phyloP scores from a whole-genome alignment of 2,113 vertebrate genomes.

The Hemiprocne comata region DNA sequence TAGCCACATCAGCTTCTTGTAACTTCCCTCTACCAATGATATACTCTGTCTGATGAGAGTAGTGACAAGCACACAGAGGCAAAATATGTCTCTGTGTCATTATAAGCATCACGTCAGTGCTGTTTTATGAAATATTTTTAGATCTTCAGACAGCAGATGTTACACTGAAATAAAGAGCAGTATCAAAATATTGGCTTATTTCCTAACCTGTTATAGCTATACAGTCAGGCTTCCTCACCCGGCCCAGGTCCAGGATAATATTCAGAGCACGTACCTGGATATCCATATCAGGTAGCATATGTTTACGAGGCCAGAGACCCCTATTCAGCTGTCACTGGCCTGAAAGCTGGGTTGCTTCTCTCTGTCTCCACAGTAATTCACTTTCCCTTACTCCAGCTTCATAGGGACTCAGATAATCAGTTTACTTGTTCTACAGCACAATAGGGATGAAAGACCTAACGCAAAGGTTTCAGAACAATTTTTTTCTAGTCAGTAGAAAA shows the following conservation, averaged over 20 bases:
- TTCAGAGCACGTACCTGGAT: fast-evolving
- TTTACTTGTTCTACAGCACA: not conserved
- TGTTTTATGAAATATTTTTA: not conserved
- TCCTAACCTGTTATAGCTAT: not conserved
- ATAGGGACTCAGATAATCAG: not conserved
- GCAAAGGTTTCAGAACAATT: not conserved
- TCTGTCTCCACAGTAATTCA: not conserved
- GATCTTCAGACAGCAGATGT: not conserved
- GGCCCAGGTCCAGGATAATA: not conserved
- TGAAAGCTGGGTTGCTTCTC: not conserved
- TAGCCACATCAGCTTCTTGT: not conserved
- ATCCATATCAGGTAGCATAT: not conserved
- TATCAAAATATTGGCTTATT: not conserved
- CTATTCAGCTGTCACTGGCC: not conserved
- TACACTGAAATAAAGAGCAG: not conserved
- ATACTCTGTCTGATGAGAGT: not conserved
- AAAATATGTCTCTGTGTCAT: not conserved
- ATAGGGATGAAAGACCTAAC: not conserved
- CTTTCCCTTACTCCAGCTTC: not conserved
- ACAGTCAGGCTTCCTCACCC: not conserved
- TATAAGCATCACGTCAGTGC: not conserved
- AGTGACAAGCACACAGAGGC: not conserved
- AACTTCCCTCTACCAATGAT: not conserved
- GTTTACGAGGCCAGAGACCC: not conserved
- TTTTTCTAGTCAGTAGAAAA: not conserved